Base-by-base conservation (phyloP, 1,140 invertebrate genomes). In the Trichonephila clavata region DNA sequence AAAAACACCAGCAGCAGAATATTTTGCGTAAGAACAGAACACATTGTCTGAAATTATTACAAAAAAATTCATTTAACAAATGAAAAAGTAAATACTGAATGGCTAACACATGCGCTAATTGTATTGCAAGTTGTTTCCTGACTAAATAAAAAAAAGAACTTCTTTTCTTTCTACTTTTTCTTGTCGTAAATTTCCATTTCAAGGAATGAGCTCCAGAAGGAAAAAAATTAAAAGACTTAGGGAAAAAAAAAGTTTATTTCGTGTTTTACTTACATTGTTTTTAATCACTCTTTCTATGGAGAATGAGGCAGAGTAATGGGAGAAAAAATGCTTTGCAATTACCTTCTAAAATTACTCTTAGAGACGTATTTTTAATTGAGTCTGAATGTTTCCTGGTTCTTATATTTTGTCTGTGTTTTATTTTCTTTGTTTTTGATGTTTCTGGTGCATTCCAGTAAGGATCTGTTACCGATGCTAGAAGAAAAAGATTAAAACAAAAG, bases 171-270 rank as follows among this genome's bases (percentile, higher is more conserved):
- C 21, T 43, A 14, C 1, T 71, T 3, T 77, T 77, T 77, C 16
- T 24, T 32, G 68, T 71, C 68, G 18, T 39, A 77, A 32, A 77
- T 77, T 77, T 77, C 71, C 27, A 77, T 77, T 77, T 39, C 71
- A 39, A 39, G 39, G 71, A 77, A 32, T 18, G 32, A 39, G 71
- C 27, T 50, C 27, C 20, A 20, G 7, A 27, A 18, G 5, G 16
- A 77, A 77, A 77, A 50, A 13, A 71, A 71, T 18, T 61, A 2
- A 77, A 77, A 39, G 16, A 20, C 14, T 16, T 1, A 14, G 7
- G 50, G 8, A 5, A 50, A 50, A 50, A 50, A 50, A 77, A 32
- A 77, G 14, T 77, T 77, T 77, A 32, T 39, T 77, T 39, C 5
- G 27, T 18, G 27, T 77, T 77, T 77, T 77, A 18, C 65, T 68